A percentile compares a stretch with the other conserved stretches of the same genome.
Evolutionary conservation across 2,888 invertebrate species (phyloP).

Genomic region (Amiota communis): DNA sequence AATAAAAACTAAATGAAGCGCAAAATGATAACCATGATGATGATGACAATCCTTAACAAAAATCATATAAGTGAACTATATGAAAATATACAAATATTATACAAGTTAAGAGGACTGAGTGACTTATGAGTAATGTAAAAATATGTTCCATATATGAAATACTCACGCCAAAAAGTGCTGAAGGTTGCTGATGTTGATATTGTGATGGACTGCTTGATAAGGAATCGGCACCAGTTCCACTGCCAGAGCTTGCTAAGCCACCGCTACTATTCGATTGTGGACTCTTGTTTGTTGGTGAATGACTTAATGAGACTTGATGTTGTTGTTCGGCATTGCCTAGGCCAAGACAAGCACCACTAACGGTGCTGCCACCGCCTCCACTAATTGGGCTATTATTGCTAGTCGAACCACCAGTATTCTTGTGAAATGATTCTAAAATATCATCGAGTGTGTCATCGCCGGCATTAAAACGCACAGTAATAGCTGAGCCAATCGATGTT

Average conservation of each 20-base stretch:
- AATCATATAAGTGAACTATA: no score
- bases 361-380: constrained; percentile 52
- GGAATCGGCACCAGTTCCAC: constrained; percentile 55
- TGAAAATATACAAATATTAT: no score
- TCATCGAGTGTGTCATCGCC: constrained; percentile 72
- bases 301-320: not conserved
- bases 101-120: no score
- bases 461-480: constrained; percentile 73
- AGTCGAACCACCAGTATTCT: constrained; percentile 45
- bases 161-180: constrained; percentile 57
- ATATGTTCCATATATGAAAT: no score
- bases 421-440: constrained; percentile 70
- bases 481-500: constrained; percentile 63
- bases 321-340: not conserved
- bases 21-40: no score
- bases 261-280: constrained; percentile 27
- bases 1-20: no score
- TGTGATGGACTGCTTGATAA: constrained; percentile 70
- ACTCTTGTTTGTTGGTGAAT: constrained; percentile 20
- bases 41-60: no score
- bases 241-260: constrained; percentile 49
- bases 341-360: constrained; percentile 44
- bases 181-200: constrained; percentile 51
- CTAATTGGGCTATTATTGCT: constrained; percentile 50
- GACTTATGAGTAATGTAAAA: no score